phyloP scores from a whole-genome alignment of 2,113 vertebrate species.

The Fregetta grallaria region DNA sequence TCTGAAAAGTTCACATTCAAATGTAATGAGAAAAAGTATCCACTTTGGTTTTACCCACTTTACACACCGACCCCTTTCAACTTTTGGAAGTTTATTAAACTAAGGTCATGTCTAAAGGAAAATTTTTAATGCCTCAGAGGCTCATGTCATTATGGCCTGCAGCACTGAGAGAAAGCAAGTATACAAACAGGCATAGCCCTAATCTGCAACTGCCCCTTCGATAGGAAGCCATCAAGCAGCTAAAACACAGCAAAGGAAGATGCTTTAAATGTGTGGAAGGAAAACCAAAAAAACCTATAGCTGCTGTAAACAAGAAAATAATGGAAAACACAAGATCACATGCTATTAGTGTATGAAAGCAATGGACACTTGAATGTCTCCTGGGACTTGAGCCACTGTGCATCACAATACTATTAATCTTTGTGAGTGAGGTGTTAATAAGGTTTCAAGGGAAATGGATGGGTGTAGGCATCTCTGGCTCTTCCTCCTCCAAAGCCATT shows the following conservation, averaged over 20 bases:
- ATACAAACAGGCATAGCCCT: not conserved
- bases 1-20: not conserved
- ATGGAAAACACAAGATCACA: not conserved
- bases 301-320: not conserved
- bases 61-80: not conserved
- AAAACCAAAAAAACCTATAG: not conserved
- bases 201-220: not conserved
- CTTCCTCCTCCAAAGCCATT: not conserved
- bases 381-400: not conserved
- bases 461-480: not conserved
- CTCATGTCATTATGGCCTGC: not conserved
- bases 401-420: not conserved
- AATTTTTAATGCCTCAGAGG: not conserved
- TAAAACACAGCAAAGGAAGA: not conserved
- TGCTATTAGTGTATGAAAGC: not conserved
- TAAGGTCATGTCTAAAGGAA: not conserved
- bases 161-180: not conserved
- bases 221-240: not conserved
- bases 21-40: not conserved
- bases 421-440: not conserved
- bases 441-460: not conserved
- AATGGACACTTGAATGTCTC: not conserved
- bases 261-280: not conserved
- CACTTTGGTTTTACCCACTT: not conserved
- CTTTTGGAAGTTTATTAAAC: not conserved